Base-by-base conservation (phyloP, 2,797 vertebrate genomes). In the Fistularia commersonii region DNA sequence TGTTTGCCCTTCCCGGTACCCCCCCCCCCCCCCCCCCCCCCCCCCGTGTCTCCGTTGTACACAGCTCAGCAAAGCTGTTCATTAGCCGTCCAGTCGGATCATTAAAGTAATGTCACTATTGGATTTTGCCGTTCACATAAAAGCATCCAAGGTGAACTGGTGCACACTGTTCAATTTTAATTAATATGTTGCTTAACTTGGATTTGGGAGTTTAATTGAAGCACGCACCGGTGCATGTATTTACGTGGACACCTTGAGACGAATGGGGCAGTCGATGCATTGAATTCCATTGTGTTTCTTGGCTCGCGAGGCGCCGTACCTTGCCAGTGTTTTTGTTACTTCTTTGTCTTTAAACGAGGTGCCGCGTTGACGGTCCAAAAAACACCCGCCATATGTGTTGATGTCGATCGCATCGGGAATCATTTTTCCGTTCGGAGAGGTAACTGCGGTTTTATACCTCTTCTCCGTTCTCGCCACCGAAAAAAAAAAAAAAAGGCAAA, bases 231-330 rank as follows among this genome's bases (percentile, higher is more conserved):
- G 60, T 68, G 78, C 79, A 73, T 54, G 74, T 79, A 88, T 87
- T 79, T 77, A 77, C 71, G 69, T 52, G 72, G 84, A 86, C 81
- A 84, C 80, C 69, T 72, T 66, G 72, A 85, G 86, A 87, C 79
- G 63, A 75, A 86, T 82, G 77, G 75, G 82, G 54, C 63, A 66
- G 55, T 89, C 88, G 76, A 73, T 85, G 80, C 73, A 90, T 87
- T 82, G 88, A 84, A 88, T 87, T 88, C 81, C 81, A 54, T 75
- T 86, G 79, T 76, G 61, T 68, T 45, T 82, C 66, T 65, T 58
- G 71, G 69, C 76, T 69, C 57, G 50, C 7, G 8, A 31, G 42
- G 42, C 57, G 69, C 59, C 55, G 47, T 43, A 38, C 53, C 66
- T 15, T 64, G 63, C 54, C 71, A 75, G 41, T 58, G 55, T 71